phyloP scores from a whole-genome alignment of 2,797 vertebrate genomes.

The Dendrocincla tyrannina region DNA sequence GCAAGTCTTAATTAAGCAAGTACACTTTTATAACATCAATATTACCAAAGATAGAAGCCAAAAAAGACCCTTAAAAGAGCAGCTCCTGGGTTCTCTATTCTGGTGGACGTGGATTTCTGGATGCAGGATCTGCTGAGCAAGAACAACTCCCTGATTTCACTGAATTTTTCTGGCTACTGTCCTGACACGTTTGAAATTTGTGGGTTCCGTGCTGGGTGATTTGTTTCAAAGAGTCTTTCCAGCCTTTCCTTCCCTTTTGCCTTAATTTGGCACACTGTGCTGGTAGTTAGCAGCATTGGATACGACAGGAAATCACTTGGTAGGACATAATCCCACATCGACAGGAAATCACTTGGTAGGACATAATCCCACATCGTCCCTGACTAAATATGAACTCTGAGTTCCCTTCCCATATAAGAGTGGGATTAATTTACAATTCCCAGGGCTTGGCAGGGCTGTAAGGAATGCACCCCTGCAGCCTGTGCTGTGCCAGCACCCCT shows the following conservation, averaged over 20 bases:
- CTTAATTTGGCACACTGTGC: neutral
- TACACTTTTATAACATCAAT: neutral
- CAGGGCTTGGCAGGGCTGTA: neutral
- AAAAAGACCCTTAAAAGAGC: neutral
- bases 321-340: neutral
- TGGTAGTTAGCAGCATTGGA: neutral
- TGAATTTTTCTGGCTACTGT: neutral
- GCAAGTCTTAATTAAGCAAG: neutral
- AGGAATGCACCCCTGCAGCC: neutral
- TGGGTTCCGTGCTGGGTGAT: neutral
- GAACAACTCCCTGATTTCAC: neutral
- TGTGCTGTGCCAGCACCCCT: no score
- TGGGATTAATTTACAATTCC: neutral
- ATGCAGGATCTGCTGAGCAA: neutral
- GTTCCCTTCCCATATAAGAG: neutral
- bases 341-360: neutral
- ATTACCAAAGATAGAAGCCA: neutral
- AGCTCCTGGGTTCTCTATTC: accelerated
- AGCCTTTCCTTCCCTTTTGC: neutral
- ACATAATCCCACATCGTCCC: neutral
- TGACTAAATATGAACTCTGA: neutral
- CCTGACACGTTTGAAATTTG: neutral
- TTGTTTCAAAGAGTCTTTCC: neutral
- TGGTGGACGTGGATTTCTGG: neutral
- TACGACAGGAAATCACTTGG: neutral